Conservation (phyloP, 2,113 vertebrate genomes). For the Seriola aureovittata region DNA sequence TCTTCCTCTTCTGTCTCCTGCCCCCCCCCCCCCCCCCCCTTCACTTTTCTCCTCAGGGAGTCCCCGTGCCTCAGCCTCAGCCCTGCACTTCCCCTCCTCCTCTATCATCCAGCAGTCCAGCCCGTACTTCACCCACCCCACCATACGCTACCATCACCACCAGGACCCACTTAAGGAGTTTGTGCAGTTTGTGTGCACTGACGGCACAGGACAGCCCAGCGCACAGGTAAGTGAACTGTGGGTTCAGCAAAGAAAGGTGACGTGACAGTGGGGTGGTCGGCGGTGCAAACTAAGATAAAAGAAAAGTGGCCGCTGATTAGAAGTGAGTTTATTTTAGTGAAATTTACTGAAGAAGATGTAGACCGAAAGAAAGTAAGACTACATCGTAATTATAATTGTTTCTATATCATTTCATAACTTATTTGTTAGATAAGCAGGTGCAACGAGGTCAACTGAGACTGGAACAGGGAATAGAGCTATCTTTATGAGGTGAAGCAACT, state of each 20-base stretch:
- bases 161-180: slow-evolving; percentile 98
- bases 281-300: slow-evolving; percentile 15
- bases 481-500: slow-evolving; percentile 34
- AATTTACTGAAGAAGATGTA: background rate
- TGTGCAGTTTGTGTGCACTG: slow-evolving; percentile 95
- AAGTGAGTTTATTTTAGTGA: background rate
- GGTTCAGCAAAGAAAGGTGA: background rate
- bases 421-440: background rate
- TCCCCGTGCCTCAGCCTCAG: slow-evolving; percentile 95
- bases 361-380: background rate
- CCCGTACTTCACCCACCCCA: slow-evolving; percentile 96
- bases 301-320: background rate
- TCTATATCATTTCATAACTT: slow-evolving; percentile 1
- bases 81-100: slow-evolving; percentile 96
- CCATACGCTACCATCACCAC: slow-evolving; percentile 97
- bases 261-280: background rate
- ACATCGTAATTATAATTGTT: background rate
- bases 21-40: slow-evolving; percentile 38
- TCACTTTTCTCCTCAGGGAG: slow-evolving; percentile 86
- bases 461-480: slow-evolving; percentile 1
- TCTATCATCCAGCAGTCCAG: slow-evolving; percentile 98
- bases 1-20: slow-evolving; percentile 34
- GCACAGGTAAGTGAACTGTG: slow-evolving; percentile 88
- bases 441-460: slow-evolving; percentile 9
- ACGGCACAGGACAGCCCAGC: slow-evolving; percentile 92